Evolutionary conservation across 2,888 invertebrate genomes (phyloP).

Genomic region (Volucella zonaria): DNA sequence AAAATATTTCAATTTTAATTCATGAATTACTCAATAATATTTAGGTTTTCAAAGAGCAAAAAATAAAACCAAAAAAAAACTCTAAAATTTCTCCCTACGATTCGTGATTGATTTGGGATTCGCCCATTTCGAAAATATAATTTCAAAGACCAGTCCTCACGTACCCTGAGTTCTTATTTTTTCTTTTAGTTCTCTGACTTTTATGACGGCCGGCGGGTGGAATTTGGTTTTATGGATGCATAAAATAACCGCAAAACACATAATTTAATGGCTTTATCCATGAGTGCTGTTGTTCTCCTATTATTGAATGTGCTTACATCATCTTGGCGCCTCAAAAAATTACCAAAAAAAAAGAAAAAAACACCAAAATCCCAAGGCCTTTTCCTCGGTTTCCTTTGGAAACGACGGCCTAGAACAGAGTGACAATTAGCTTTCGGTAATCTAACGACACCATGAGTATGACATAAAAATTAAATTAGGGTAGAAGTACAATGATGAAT

Average conservation of each 20-base stretch:
- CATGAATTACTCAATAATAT: conserved; percentile 10
- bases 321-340: not conserved
- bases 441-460: not conserved
- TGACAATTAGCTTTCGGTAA: not conserved
- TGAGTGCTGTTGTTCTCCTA: not conserved
- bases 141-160: not conserved
- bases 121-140: conserved; percentile 17
- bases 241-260: conserved; percentile 6
- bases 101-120: not conserved
- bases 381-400: not conserved
- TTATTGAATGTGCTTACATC: conserved; percentile 6
- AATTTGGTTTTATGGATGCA: conserved; percentile 28
- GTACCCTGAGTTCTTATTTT: too few relatives aligned
- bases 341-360: too few relatives aligned
- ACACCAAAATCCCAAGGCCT: conserved; percentile 1
- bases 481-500: too few relatives aligned
- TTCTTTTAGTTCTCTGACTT: not conserved
- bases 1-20: conserved; percentile 38
- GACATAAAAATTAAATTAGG: not conserved
- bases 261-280: conserved; percentile 18
- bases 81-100: not conserved
- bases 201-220: conserved; percentile 2
- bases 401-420: not conserved
- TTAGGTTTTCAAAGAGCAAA: not conserved
- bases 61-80: not conserved